Evolutionary conservation across 1,140 invertebrate species (phyloP).

Genomic region (Drosophila orena): DNA sequence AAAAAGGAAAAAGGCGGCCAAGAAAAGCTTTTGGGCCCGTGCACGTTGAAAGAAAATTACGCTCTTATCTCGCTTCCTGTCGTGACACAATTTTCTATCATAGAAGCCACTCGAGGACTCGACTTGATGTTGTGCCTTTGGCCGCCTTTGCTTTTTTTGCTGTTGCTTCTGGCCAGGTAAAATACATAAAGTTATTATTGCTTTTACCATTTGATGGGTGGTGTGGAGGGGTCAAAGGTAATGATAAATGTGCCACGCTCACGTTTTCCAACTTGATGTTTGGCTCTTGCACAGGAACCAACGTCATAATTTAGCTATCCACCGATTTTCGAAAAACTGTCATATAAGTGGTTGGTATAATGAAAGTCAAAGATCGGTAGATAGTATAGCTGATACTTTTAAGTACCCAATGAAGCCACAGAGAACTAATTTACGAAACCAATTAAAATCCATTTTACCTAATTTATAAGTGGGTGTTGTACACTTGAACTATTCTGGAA

Average conservation of each 20-base stretch:
- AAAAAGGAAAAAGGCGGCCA: slow-evolving; percentile 8
- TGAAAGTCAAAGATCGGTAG: not conserved
- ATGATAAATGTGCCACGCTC: slow-evolving; percentile 78
- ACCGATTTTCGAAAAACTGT: slow-evolving; percentile 26
- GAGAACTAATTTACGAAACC: no score
- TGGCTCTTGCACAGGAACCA: not conserved
- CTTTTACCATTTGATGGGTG: slow-evolving; percentile 41
- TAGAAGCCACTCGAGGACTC: slow-evolving; percentile 61
- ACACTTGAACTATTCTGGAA: no score
- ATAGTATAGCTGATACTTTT: not conserved
- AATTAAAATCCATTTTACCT: not conserved
- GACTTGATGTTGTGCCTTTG: slow-evolving; percentile 26
- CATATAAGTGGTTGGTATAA: not conserved
- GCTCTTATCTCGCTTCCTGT: slow-evolving; percentile 85
- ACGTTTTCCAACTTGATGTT: slow-evolving; percentile 53
- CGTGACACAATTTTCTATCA: slow-evolving; percentile 84
- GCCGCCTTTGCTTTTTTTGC: not conserved
- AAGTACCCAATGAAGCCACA: no score
- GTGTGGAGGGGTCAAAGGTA: slow-evolving; percentile 4
- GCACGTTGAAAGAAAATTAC: slow-evolving; percentile 83
- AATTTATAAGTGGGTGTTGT: not conserved
- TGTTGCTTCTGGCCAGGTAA: slow-evolving; percentile 39
- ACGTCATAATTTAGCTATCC: slow-evolving; percentile 65
- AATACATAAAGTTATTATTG: slow-evolving; percentile 84
- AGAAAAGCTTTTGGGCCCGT: slow-evolving; percentile 63